Conservation (phyloP, 2,888 invertebrate genomes). For the Yponomeuta sedellus region DNA sequence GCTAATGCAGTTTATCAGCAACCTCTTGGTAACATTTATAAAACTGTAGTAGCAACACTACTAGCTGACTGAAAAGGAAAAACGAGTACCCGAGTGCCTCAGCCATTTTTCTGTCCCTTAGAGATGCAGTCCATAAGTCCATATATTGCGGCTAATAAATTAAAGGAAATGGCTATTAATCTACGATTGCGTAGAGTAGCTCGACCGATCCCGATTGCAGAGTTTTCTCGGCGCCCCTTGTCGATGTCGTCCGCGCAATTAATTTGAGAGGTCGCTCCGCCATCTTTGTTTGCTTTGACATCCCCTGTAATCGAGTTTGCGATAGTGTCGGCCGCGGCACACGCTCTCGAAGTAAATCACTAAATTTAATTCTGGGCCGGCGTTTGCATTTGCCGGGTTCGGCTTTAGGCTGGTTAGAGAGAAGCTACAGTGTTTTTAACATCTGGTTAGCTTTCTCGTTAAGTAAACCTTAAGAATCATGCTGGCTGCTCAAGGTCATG, state of each 20-base stretch:
- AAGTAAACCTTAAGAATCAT: no score
- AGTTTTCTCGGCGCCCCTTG: constrained; percentile 8
- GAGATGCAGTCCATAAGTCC: neutral
- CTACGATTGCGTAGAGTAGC: neutral
- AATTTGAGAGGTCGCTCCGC: constrained; percentile 12
- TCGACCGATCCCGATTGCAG: neutral
- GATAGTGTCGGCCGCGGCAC: neutral
- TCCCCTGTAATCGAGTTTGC: constrained; percentile 12
- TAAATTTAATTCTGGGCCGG: constrained; percentile 11
- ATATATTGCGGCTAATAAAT: neutral
- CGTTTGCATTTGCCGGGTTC: constrained; percentile 9
- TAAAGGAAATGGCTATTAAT: neutral
- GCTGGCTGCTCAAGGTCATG: no score
- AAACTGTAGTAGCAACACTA: no score
- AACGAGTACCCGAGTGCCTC: no score
- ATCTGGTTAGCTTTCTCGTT: no score
- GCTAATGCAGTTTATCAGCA: no score
- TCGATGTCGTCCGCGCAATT: constrained; percentile 8
- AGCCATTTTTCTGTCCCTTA: no score
- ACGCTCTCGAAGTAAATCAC: constrained; percentile 6
- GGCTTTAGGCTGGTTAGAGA: neutral
- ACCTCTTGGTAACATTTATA: no score
- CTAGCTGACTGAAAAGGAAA: no score
- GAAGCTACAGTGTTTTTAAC: neutral
- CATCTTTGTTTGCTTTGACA: constrained; percentile 12